Evolutionary conservation across 2,797 vertebrate genomes (phyloP), one percentile per base, ranked within the genome.

Genomic region (Lepilemur septentrionalis): DNA sequence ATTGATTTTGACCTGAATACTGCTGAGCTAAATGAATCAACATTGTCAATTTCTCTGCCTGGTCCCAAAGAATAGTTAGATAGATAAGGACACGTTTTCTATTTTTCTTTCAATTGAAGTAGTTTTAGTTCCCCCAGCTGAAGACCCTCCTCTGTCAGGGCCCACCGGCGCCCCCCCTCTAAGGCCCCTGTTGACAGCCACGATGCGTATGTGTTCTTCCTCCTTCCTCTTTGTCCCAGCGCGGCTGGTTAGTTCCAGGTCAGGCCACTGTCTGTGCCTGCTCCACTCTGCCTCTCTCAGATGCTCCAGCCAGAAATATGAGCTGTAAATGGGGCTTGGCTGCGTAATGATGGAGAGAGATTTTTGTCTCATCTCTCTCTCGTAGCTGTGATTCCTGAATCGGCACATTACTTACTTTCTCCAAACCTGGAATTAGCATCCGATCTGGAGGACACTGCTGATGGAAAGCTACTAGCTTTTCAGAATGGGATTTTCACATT

Each of bases 1-100:
- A 99, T 98, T 98, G 98, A 99, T 99, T 98, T 96, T 98, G 98
- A 98, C 98, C 98, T 94, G 98, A 98, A 98, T 97, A 98, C 94
- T 98, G 96, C 97, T 96, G 97, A 98, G 98, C 98, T 98, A 94
- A 98, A 98, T 98, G 98, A 98, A 98, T 98, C 98, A 98, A 95
- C 93, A 0, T 84, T 98, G 98, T 98, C 98, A 98, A 95, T 98
- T 98, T 98, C 97, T 97, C 96, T 96, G 94, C 97, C 95, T 92
- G 82, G 89, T 96, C 95, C 93, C 93, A 2, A 97, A 97, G 97
- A 98, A 81, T 96, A 94, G 97, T 94, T 88, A 93, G 9, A 92
- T 61, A 95, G 95, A 96, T 87, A 94, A 85, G 96, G 84, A 84
- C 97, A 98, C 38, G 98, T 98, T 98, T 97, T 96, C 96, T 97